A percentile compares a stretch with the other conserved stretches of the same genome.
These are phyloP conservation scores for Neomonachus schauinslandi DNA, from an alignment of 2,113 vertebrate genomes.

Conservation along the genomic window DNA sequence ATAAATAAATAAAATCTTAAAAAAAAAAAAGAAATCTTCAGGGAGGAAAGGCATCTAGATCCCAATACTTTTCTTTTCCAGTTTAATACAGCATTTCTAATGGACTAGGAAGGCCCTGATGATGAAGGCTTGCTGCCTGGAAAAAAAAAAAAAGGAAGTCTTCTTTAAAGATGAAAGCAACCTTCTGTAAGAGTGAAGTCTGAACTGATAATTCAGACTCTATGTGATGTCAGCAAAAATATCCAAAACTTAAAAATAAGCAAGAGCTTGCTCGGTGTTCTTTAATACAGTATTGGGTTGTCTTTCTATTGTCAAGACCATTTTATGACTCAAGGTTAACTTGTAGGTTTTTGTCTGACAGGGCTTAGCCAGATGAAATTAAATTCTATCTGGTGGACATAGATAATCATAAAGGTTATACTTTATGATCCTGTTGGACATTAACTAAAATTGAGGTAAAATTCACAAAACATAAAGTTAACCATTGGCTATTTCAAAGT, in stretches of 20 bases:
- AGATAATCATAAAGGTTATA: background rate
- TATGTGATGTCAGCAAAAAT: background rate
- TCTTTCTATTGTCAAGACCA: background rate
- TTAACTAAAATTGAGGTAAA: background rate
- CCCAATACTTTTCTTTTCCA: background rate
- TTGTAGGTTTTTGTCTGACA: background rate
- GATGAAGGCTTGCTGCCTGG: background rate
- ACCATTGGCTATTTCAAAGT: constrained; percentile 38
- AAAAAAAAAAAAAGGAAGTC: background rate
- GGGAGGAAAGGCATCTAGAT: background rate
- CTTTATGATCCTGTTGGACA: background rate
- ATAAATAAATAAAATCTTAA: too few relatives aligned
- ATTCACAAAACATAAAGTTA: background rate
- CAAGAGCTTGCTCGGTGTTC: background rate
- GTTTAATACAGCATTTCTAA: background rate
- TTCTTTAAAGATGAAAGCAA: background rate
- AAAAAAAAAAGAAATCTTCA: background rate
- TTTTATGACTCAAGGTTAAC: background rate
- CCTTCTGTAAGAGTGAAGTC: background rate
- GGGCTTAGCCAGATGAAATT: background rate
- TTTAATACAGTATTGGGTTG: background rate
- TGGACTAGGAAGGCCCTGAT: background rate
- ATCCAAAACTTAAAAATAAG: background rate
- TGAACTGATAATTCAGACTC: background rate
- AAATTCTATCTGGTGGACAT: background rate